A percentile compares a stretch with the other conserved stretches of the same genome.
Evolutionary conservation across 1,140 invertebrate genomes (phyloP).

Genomic region (Drosophila takahashii): DNA sequence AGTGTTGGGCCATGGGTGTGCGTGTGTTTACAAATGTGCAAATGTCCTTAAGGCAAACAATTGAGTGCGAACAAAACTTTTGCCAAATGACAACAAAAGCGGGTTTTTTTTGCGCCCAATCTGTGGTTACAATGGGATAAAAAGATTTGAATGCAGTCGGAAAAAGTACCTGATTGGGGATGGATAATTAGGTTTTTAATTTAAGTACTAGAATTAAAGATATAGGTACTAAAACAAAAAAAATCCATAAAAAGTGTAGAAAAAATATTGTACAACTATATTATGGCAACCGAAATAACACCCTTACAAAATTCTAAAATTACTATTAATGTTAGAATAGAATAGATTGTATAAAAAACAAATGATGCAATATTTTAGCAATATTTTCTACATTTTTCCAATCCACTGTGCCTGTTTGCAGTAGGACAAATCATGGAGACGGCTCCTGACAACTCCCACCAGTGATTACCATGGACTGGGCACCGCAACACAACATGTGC

Average conservation of each 20-base stretch:
- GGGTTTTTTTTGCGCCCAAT: constrained; percentile 44
- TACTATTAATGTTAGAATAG: no score
- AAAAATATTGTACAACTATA: no score
- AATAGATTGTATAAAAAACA: no score
- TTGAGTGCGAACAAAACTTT: constrained; percentile 84
- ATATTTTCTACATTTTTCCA: neutral
- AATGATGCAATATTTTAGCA: no score
- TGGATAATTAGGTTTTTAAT: neutral
- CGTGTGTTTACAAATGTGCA: constrained; percentile 79
- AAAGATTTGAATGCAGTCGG: neutral
- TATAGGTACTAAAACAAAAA: no score
- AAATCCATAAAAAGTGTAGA: no score
- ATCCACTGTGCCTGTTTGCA: constrained; percentile 4
- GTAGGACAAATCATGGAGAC: constrained; percentile 6
- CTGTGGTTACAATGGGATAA: constrained; percentile 44
- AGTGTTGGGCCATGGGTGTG: constrained; percentile 21
- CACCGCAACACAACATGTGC: constrained; percentile 56
- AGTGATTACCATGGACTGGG: constrained; percentile 15
- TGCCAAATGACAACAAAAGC: constrained; percentile 74
- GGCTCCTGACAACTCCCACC: constrained; percentile 15
- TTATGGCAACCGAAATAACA: no score
- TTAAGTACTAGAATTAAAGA: no score
- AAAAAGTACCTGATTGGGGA: neutral
- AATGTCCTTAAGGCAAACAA: constrained; percentile 83
- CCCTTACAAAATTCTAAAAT: no score